Conservation (phyloP, 2,113 vertebrate genomes). For the Brienomyrus brachyistius region DNA sequence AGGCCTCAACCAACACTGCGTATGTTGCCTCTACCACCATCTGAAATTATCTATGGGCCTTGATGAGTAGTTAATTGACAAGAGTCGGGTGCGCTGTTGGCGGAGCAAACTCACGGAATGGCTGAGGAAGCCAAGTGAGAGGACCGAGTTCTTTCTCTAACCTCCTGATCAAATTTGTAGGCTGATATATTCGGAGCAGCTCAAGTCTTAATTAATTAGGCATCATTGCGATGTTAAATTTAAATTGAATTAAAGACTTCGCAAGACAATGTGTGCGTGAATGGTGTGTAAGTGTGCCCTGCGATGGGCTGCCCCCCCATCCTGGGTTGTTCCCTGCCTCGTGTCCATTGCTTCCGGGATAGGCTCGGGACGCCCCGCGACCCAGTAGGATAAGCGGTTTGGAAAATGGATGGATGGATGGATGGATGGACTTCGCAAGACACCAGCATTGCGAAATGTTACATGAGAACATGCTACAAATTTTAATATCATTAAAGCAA, state of each 20-base stretch:
- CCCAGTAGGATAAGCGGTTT: too few species aligned
- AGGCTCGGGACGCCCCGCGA: too few species aligned
- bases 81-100: not conserved
- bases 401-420: too few species aligned
- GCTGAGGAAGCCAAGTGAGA: not conserved
- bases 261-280: not conserved
- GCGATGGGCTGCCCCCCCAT: too few species aligned
- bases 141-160: not conserved
- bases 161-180: not conserved
- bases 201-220: not conserved
- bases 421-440: not conserved
- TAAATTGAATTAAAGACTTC: not conserved
- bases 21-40: not conserved
- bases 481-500: not conserved
- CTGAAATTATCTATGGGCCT: not conserved
- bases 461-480: not conserved
- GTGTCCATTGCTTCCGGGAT: too few species aligned
- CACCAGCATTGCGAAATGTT: not conserved
- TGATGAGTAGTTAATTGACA: not conserved
- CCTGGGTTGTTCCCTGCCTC: too few species aligned
- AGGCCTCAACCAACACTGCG: not conserved
- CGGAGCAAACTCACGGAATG: not conserved
- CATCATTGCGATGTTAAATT: not conserved
- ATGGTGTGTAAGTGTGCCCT: too few species aligned
- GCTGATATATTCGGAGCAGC: not conserved